Percentiles rank a stretch among this genome's conserved stretches.
These are phyloP conservation scores for Diachasma alloeum DNA, from an alignment of 1,140 invertebrate genomes.

Conservation along the genomic window DNA sequence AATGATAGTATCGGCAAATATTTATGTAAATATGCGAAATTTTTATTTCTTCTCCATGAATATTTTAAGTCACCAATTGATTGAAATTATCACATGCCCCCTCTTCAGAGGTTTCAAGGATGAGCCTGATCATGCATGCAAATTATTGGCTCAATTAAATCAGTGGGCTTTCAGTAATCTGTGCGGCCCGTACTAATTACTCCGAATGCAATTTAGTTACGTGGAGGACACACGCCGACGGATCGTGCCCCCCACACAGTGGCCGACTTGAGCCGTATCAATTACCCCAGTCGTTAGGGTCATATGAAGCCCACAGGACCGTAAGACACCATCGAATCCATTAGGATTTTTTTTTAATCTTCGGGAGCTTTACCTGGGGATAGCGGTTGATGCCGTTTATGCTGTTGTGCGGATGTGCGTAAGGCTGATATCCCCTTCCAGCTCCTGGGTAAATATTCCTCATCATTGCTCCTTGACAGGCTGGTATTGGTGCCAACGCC, in stretches of 20 bases:
- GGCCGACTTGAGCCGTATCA: not conserved
- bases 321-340: not conserved
- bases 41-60: no score
- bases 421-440: conserved; percentile 87
- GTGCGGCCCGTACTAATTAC: conserved; percentile 60
- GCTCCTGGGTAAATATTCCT: conserved; percentile 94
- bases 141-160: conserved; percentile 60
- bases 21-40: no score
- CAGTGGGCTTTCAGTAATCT: conserved; percentile 60
- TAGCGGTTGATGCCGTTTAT: conserved; percentile 93
- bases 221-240: conserved; percentile 42
- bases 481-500: conserved; percentile 85
- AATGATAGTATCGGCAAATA: no score
- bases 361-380: conserved; percentile 76
- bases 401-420: conserved; percentile 81
- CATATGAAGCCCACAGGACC: not conserved
- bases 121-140: conserved; percentile 37
- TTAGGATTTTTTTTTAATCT: not conserved
- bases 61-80: not conserved
- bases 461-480: conserved; percentile 97
- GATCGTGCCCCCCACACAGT: not conserved
- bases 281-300: conserved; percentile 3
- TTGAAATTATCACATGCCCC: not conserved
- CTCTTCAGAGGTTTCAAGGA: conserved; percentile 13
- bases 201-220: conserved; percentile 62